phyloP scores from a whole-genome alignment of 2,113 vertebrate species.

The Rhabdomys dilectus region DNA sequence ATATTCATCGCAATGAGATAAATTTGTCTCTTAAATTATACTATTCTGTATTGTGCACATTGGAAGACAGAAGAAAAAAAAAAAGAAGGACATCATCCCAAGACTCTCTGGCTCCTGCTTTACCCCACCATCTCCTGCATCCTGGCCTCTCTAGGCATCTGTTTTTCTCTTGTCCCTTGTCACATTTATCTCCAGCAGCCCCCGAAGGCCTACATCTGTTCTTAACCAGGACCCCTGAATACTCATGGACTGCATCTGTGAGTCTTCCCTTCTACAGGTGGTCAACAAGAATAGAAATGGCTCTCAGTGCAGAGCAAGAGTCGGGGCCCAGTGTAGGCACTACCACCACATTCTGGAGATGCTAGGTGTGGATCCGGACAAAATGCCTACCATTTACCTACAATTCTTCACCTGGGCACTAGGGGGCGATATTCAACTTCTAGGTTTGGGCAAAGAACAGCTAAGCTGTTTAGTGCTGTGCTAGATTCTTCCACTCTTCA shows the following conservation, averaged over 20 bases:
- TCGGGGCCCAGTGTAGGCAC: accelerated
- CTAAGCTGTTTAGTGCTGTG: accelerated
- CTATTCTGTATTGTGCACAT: too few species aligned
- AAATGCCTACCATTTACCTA: accelerated
- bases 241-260: neutral
- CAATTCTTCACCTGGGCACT: neutral
- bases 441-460: neutral
- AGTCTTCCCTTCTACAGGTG: neutral
- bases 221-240: neutral
- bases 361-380: accelerated
- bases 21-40: neutral
- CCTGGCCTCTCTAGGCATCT: too few species aligned
- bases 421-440: accelerated
- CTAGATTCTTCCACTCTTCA: accelerated
- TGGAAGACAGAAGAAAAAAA: too few species aligned
- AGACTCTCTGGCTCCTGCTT: neutral
- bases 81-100: too few species aligned
- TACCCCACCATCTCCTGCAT: too few species aligned
- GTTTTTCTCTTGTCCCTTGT: neutral
- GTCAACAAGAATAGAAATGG: neutral
- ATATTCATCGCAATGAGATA: accelerated
- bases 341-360: neutral
- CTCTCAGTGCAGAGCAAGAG: accelerated
- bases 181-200: accelerated
- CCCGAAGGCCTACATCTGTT: neutral